Base-by-base conservation (phyloP, 2,113 vertebrate genomes). In the Hippocampus guttulatus region DNA sequence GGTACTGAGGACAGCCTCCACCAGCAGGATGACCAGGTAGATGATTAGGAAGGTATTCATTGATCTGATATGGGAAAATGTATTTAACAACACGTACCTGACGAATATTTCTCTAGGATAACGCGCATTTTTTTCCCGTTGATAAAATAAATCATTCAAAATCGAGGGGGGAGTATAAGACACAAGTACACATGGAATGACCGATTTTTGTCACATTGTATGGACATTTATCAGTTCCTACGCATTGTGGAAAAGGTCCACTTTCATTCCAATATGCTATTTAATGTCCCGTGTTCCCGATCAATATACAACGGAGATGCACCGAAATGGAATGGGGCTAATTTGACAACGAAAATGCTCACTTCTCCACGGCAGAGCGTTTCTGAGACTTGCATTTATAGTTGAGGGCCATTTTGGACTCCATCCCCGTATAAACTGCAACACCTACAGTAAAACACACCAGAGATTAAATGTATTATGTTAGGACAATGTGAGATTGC, bases 361-460 rank as follows among this genome's bases (percentile, higher is more conserved):
- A 99, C 97, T 98, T 98, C 90, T 99, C 97, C 76, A 99, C 97
- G 67, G 95, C 96, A 76, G 97, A 99, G 78, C 97, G 95, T 83
- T 99, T 99, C 91, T 99, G 97, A 75, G 97, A 99, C 90, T 99
- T 99, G 93, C 96, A 96, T 88, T 98, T 98, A 73, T 99, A 99
- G 93, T 99, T 99, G 85, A 99, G 93, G 57, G 96, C 96, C 96
- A 99, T 99, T 88, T 99, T 99, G 77, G 97, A 95, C 89, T 99
- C 97, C 97, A 99, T 99, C 80, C 97, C 97, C 0, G 97, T 99
- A 84, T 99, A 98, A 66, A 99, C 91, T 6, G 97, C 97, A 83
- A 98, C 96, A 87, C 95, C 97, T 99, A 87, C 51, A 21, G 47
- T 5, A 1, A 49, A 89, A 90, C 47, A 81, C 57, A 40, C 73